phyloP scores from a whole-genome alignment of 2,888 invertebrate species.

The Heliconius charithonia region DNA sequence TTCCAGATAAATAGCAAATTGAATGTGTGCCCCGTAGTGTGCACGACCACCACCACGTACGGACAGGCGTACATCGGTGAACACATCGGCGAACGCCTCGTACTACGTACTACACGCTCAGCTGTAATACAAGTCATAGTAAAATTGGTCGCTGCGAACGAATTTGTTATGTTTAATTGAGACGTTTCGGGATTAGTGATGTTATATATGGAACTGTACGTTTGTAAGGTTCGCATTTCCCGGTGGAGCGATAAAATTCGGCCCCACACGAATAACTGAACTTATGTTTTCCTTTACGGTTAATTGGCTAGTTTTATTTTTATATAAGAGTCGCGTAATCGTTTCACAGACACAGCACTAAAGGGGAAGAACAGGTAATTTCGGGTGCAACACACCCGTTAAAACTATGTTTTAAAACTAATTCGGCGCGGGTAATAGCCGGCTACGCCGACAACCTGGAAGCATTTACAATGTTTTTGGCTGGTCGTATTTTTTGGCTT shows the following conservation, averaged over 20 bases:
- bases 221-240: conserved; percentile 11
- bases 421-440: conserved; percentile 66
- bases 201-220: conserved; percentile 19
- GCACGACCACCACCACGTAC: conserved; percentile 46
- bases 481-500: conserved; percentile 81
- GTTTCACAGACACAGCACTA: conserved; percentile 55
- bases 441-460: conserved; percentile 72
- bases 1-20: conserved; percentile 84
- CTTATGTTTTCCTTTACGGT: conserved; percentile 52
- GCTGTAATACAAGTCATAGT: conserved; percentile 33
- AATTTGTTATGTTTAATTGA: conserved; percentile 45
- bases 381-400: conserved; percentile 70
- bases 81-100: conserved; percentile 34
- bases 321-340: conserved; percentile 52
- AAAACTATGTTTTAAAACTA: conserved; percentile 80
- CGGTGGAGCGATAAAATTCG: conserved; percentile 4
- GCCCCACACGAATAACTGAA: conserved; percentile 47
- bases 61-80: conserved; percentile 34
- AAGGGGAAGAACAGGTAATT: conserved; percentile 65
- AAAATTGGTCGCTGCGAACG: conserved; percentile 27
- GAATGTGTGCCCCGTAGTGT: conserved; percentile 73
- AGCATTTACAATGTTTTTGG: conserved; percentile 83
- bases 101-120: conserved; percentile 20
- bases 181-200: conserved; percentile 41
- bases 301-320: conserved; percentile 62